Base-by-base conservation (phyloP, 2,888 invertebrate species). In the Acronicta psi region DNA sequence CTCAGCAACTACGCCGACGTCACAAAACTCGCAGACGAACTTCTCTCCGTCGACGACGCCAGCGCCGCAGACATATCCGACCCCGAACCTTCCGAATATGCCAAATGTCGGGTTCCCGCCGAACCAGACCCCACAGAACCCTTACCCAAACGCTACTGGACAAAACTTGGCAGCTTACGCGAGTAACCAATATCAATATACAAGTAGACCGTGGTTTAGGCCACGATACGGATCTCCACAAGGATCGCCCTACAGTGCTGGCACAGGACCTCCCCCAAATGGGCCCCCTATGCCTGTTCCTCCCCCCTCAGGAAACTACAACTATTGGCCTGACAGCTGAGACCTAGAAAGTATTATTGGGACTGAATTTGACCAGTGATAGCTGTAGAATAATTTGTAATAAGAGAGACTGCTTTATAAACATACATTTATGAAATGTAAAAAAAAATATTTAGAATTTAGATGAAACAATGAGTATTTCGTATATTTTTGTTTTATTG, bases 321-420 rank as follows among this genome's bases (percentile, higher is more conserved):
- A 92, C 72, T 94, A 93, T 56, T 94, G 93, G 93, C 93, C 90
- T 82, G 93, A 94, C 57, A 92, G 91, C 86, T 93, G 92, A 93
- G 89, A 90, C 44, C 74, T 83, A 51, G 86, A 89, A 60, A 81
- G 65, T 74, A 76, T 88, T 77, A 69, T 77, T 54, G 80, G 77
- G 52, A 71, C 74, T 55, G 79, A 81, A 47, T 66, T 70, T 65
- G 73, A 80, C 66, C 79, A 83, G 77, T 81, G 79, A 82, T 72
- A 69, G 57, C 53, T 53, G 38, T 72, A 71, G 54, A 67, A 68
- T 77, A 69, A 45, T 68, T 81, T 80, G 66, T 66, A 74, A 56
- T 82, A 81, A 75, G 78, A 82, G 80, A 87, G 86, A 89, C 87
- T 87, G 88, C 81, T 86, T 78, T 87, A 84, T 71, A 51, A 73